A percentile compares a stretch with the other conserved stretches of the same genome.
These are phyloP conservation scores for Sabatieria punctata DNA, from an alignment of 2,888 invertebrate genomes.

Conservation along the genomic window DNA sequence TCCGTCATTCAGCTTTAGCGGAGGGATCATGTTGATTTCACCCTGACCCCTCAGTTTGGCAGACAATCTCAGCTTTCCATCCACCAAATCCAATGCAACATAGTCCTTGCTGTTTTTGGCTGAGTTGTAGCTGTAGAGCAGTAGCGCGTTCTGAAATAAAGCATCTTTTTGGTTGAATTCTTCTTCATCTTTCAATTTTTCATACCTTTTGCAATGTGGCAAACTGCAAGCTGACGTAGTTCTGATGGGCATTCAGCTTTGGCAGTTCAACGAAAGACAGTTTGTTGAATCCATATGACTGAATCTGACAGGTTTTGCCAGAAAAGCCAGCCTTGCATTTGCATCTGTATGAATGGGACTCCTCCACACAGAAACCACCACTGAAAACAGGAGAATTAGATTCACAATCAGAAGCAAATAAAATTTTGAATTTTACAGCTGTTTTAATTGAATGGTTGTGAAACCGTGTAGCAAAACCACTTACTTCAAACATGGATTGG, in stretches of 20 bases:
- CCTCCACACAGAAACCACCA: not conserved
- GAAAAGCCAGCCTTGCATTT: conserved; percentile 67
- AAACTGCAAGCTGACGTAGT: conserved; percentile 74
- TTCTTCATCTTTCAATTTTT: no score
- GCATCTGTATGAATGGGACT: conserved; percentile 50
- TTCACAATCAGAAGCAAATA: not conserved
- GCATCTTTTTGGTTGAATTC: no score
- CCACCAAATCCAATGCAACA: conserved; percentile 68
- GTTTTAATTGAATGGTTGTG: no score
- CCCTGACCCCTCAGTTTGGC: conserved; percentile 66
- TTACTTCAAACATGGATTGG: conserved; percentile 66
- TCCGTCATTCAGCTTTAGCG: conserved; percentile 52
- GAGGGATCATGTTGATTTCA: conserved; percentile 48
- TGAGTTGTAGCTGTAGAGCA: conserved; percentile 75
- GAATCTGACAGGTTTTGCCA: conserved; percentile 73
- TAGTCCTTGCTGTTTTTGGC: conserved; percentile 70
- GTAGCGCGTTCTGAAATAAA: conserved; percentile 50
- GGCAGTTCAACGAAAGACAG: conserved; percentile 76
- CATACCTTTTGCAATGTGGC: conserved; percentile 51
- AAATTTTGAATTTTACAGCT: not conserved
- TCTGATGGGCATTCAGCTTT: conserved; percentile 64
- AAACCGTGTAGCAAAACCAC: conserved; percentile 41
- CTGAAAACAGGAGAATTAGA: not conserved
- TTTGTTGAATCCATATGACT: conserved; percentile 71
- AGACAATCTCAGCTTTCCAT: conserved; percentile 58